Evolutionary conservation across 1,140 invertebrate genomes (phyloP), one percentile per base, ranked within the genome.

Genomic region (Cyclina sinensis): DNA sequence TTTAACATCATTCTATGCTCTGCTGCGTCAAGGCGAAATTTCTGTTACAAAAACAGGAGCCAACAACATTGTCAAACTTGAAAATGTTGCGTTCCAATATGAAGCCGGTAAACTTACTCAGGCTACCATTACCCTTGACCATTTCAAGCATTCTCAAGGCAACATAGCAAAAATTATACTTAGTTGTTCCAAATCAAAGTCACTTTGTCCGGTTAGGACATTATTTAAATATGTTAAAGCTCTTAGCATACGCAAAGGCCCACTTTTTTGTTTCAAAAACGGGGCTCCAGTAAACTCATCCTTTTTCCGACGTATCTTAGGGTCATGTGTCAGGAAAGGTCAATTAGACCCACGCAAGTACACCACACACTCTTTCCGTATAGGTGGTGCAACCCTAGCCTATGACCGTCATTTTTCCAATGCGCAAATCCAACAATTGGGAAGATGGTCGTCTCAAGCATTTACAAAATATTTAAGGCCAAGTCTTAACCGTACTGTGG

Each of bases 1-100:
- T 35, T n/a, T 54, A 27, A 27, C 32, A n/a, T 43, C 65, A 4
- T 86, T 78, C 46, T 73, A 39, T 57, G 73, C 48, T 32, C 43
- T 86, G 18, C 35, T 86, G 1, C 24, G 84, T 24, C 0, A 62
- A 11, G 73, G 84, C 2, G 70, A 86, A 78, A 39, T 78, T n/a
- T 3, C 74, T 46, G 48, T 78, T 24, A 78, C 74, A n/a, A 2
- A 4, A 2, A 46, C 39, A 4, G 46, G 37, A 24, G 5, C 39
- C 7, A 2, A 3, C 2, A 51, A 78, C 27, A 5, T 51, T 1
- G 1, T 78, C 9, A 2, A 48, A 9, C 2, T n/a, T n/a, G 18
- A 48, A 48, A 14, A 43, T 7, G 43, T 43, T 43, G 43, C 43
- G 14, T 43, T 43, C 14, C 4, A 43, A 4, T 7, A 18, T 7